Evolutionary conservation across 2,113 vertebrate genomes (phyloP).

Genomic region (Tachysurus fulvidraco): DNA sequence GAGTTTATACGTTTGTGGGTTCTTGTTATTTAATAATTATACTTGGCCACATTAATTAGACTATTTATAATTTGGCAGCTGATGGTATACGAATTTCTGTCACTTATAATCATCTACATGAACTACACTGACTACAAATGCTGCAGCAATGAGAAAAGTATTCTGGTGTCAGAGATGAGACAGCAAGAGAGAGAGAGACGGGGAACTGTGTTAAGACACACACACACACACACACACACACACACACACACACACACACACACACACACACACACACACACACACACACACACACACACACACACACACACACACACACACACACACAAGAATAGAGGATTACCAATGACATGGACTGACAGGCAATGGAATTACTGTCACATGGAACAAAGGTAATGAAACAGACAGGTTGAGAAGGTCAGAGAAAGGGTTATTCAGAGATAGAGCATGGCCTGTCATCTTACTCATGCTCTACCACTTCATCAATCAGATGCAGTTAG

Average conservation of each 20-base stretch:
- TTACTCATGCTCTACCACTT: not conserved
- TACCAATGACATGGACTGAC: constrained; percentile 37
- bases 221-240: not conserved
- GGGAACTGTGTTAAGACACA: not conserved
- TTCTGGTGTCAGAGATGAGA: constrained; percentile 31
- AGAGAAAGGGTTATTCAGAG: not conserved
- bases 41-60: not conserved
- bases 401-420: not conserved
- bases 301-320: not conserved
- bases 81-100: not conserved
- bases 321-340: constrained; percentile 22
- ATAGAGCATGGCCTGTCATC: not conserved
- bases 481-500: constrained; percentile 3
- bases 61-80: not conserved
- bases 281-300: not conserved
- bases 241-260: constrained; percentile 3
- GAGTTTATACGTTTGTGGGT: no score
- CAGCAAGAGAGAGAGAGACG: constrained; percentile 22
- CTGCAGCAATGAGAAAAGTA: not conserved
- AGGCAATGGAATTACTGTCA: constrained; percentile 21
- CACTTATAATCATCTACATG: not conserved
- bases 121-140: no score
- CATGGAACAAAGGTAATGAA: not conserved
- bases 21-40: not conserved
- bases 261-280: not conserved